Base-by-base conservation (phyloP, 1,140 invertebrate genomes). In the Caenorhabditis brenneri region DNA sequence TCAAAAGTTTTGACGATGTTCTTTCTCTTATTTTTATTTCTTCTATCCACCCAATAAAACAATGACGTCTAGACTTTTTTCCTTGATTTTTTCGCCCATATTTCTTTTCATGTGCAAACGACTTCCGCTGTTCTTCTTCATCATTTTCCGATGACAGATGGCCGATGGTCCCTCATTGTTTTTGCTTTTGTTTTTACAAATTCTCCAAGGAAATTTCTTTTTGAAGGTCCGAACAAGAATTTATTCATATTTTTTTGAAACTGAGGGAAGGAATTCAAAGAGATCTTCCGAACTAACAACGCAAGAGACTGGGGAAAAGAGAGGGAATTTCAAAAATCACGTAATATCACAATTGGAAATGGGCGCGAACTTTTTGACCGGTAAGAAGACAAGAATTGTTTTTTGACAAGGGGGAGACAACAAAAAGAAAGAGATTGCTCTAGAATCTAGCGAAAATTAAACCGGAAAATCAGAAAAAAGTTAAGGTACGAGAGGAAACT, bases 11-110 rank as follows among this genome's bases (percentile, higher is more conserved):
- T 42, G 22, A 27, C 51, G 22, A 2, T 55, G 24, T 55, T 55
- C 22, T 27, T 55, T 51, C n/a, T 51, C 48, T 51, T 51, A 5
- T 51, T n/a, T 19, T 51, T 51, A 5, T n/a, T 33, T 36, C 36
- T 65, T 36, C 15, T 42, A 10, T 42, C 36, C 36, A 33, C 7
- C 65, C 65, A 65, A 65, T 74, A 42, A 39, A 55, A 55, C 53
- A 42, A 31, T 74, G 65, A 74, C 65, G 65, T 74, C 65, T 74
- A 74, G 65, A 74, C 65, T 33, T n/a, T 74, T 74, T 74, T 74
- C 42, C 36, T 42, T 74, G 42, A 12, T 65, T 27, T 6, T 65
- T 65, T n/a, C 24, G 9, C 16, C 36, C 24, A 12, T 19, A 9
- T 65, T n/a, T 2, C 22, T 10, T 42, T 74, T 22, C 65, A 74